Conservation (phyloP, 2,888 invertebrate genomes). For the Cryptocephalus moraei region DNA sequence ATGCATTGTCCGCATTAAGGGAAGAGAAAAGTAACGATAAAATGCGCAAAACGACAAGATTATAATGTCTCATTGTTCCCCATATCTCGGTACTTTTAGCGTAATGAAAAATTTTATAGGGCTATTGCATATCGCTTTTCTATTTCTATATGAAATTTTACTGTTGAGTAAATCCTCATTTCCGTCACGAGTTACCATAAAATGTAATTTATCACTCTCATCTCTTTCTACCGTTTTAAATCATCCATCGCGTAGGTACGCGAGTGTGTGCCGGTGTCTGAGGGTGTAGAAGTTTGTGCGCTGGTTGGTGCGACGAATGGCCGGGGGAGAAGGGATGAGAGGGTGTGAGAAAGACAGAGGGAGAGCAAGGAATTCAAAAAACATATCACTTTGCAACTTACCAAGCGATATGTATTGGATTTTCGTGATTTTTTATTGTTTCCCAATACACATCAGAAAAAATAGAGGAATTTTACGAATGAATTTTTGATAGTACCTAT, state of each 20-base stretch:
- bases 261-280: too few species aligned
- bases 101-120: slow-evolving; percentile 33
- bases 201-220: slow-evolving; percentile 18
- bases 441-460: too few species aligned
- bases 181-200: slow-evolving; percentile 18
- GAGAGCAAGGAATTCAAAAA: background rate
- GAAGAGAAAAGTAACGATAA: background rate
- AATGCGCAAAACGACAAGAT: slow-evolving; percentile 20
- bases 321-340: too few species aligned
- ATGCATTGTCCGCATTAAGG: too few species aligned
- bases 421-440: too few species aligned
- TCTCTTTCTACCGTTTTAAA: slow-evolving; percentile 8
- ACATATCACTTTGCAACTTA: background rate
- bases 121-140: slow-evolving; percentile 19
- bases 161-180: slow-evolving; percentile 21
- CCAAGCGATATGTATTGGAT: too few species aligned
- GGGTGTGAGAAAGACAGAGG: too few species aligned
- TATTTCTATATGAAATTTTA: slow-evolving; percentile 24
- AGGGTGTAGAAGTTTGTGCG: too few species aligned
- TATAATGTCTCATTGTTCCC: slow-evolving; percentile 28
- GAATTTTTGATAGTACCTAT: background rate
- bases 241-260: background rate
- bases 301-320: too few species aligned
- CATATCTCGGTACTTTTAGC: slow-evolving; percentile 24
- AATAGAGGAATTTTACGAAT: background rate